Evolutionary conservation across 2,113 vertebrate genomes (phyloP).

Genomic region (Odobenus rosmarus): DNA sequence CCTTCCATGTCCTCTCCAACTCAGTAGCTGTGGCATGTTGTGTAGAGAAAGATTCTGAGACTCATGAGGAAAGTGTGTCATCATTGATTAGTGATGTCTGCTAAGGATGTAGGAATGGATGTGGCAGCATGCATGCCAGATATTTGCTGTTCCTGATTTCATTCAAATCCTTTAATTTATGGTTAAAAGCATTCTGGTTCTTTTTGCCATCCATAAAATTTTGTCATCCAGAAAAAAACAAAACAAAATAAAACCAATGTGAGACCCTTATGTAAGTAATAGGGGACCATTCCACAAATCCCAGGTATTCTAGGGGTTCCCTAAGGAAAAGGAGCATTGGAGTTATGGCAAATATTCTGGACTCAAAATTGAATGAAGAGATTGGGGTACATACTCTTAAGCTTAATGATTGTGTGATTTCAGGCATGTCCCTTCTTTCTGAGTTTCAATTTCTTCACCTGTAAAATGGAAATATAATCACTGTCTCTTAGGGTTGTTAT

Average conservation of each 20-base stretch:
- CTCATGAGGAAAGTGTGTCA: not conserved
- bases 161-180: slow-evolving; percentile 15
- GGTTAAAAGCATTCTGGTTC: not conserved
- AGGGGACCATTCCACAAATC: not conserved
- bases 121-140: not conserved
- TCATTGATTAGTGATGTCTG: not conserved
- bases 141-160: not conserved
- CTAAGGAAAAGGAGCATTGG: not conserved
- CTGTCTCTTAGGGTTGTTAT: not conserved
- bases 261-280: not conserved
- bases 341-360: not conserved
- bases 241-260: not conserved
- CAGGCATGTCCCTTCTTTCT: not conserved
- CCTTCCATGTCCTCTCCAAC: not conserved
- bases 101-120: not conserved
- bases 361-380: not conserved
- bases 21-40: not conserved
- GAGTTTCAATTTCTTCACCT: slow-evolving; percentile 22
- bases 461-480: slow-evolving; percentile 3
- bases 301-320: not conserved
- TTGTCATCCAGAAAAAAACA: not conserved
- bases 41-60: not conserved
- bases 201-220: not conserved
- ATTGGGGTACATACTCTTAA: not conserved
- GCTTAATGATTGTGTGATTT: not conserved